Evolutionary conservation across 2,113 vertebrate species (phyloP).

Genomic region (Clarias batrachus): DNA sequence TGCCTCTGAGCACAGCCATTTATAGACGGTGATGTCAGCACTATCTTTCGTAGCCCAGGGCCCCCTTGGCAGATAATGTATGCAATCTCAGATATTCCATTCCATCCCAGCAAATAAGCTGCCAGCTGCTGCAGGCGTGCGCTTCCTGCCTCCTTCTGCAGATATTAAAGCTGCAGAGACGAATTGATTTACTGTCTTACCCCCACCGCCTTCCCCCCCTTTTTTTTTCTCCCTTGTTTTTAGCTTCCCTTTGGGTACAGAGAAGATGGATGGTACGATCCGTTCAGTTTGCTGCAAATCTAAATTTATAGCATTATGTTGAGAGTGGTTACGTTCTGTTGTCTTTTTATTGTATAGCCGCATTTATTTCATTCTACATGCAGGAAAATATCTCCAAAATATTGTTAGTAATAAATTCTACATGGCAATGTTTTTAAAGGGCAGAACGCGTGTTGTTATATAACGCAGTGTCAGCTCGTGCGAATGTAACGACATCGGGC

Average conservation of each 20-base stretch:
- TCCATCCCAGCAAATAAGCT: conserved; percentile 71
- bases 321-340: neutral
- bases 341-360: conserved; percentile 20
- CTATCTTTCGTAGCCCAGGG: conserved; percentile 69
- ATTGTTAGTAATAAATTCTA: neutral
- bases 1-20: conserved; percentile 70
- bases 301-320: conserved; percentile 25
- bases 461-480: conserved; percentile 28
- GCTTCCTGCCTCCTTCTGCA: conserved; percentile 62
- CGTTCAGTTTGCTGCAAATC: conserved; percentile 28
- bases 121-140: conserved; percentile 65
- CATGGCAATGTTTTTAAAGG: neutral
- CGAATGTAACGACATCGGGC: conserved; percentile 40
- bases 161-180: conserved; percentile 55
- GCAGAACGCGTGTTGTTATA: conserved; percentile 32
- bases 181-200: conserved; percentile 52
- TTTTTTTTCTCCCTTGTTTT: conserved; percentile 31
- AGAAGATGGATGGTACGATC: conserved; percentile 35
- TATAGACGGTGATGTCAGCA: conserved; percentile 80
- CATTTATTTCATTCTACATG: neutral
- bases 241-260: conserved; percentile 35
- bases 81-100: conserved; percentile 76
- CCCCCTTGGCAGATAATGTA: conserved; percentile 73
- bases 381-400: neutral
- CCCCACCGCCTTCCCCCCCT: conserved; percentile 27